These are phyloP conservation scores for Rhagoletis pomonella DNA, from an alignment of 1,140 invertebrate species.

Conservation along the genomic window DNA sequence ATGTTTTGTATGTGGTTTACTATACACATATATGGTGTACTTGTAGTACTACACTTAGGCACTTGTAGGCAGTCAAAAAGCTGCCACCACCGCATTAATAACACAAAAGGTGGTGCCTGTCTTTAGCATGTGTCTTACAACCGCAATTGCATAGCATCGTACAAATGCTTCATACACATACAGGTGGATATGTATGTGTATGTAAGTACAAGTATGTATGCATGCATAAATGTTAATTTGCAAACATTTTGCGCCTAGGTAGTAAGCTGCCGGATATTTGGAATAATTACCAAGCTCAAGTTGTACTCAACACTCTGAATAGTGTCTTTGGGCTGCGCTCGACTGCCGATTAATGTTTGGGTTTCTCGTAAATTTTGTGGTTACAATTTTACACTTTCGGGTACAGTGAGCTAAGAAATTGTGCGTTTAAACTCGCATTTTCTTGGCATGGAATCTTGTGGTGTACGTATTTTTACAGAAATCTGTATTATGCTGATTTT, in stretches of 20 bases:
- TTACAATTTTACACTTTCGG: background rate
- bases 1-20: background rate
- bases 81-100: background rate
- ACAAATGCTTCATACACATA: background rate
- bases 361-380: background rate
- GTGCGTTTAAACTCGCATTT: no score
- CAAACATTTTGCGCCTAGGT: background rate
- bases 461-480: background rate
- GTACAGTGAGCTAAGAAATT: background rate
- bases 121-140: background rate
- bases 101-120: background rate
- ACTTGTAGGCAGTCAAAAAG: background rate
- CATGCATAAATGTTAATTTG: background rate
- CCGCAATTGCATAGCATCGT: background rate
- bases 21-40: no score
- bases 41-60: background rate
- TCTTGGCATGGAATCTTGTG: no score
- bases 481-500: background rate
- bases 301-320: background rate
- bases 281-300: slow-evolving; percentile 11
- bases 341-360: background rate
- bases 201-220: no score
- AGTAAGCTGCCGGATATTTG: background rate
- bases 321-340: background rate
- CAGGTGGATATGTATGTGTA: background rate